These are phyloP conservation scores for Tachina lurida DNA, from an alignment of 2,888 invertebrate species.

Conservation along the genomic window DNA sequence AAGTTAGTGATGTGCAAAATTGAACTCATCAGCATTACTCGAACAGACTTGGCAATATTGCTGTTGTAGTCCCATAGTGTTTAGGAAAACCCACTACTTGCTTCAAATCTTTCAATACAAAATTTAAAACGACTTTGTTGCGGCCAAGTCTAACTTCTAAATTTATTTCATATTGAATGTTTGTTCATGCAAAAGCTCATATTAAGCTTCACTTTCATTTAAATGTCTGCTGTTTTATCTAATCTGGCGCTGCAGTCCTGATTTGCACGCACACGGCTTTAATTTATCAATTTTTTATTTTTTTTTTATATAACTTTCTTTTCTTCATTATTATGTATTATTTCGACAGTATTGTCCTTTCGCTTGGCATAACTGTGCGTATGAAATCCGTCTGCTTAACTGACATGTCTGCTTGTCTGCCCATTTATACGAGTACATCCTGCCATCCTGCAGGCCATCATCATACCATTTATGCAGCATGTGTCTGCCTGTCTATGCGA, in stretches of 20 bases:
- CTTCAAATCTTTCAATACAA: not conserved
- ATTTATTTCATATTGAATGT: not conserved
- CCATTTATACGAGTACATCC: constrained; percentile 40
- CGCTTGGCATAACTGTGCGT: constrained; percentile 65
- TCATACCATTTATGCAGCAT: constrained; percentile 17
- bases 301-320: constrained; percentile 21
- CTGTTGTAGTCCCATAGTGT: too few species aligned
- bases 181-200: not conserved
- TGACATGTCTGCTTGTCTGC: constrained; percentile 60
- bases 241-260: not conserved
- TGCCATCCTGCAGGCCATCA: constrained; percentile 38
- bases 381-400: constrained; percentile 62
- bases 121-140: not conserved
- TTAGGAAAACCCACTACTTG: too few species aligned
- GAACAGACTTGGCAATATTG: too few species aligned
- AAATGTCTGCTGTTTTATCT: not conserved
- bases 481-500: constrained; percentile 48
- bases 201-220: constrained; percentile 44
- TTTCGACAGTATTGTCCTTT: constrained; percentile 64
- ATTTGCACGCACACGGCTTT: not conserved
- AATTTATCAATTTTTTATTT: constrained; percentile 13
- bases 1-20: too few species aligned
- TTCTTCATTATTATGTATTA: constrained; percentile 38
- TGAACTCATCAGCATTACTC: too few species aligned
- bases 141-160: not conserved